These are phyloP conservation scores for Malthinus flaveolus DNA, from an alignment of 2,888 invertebrate species.

Conservation along the genomic window DNA sequence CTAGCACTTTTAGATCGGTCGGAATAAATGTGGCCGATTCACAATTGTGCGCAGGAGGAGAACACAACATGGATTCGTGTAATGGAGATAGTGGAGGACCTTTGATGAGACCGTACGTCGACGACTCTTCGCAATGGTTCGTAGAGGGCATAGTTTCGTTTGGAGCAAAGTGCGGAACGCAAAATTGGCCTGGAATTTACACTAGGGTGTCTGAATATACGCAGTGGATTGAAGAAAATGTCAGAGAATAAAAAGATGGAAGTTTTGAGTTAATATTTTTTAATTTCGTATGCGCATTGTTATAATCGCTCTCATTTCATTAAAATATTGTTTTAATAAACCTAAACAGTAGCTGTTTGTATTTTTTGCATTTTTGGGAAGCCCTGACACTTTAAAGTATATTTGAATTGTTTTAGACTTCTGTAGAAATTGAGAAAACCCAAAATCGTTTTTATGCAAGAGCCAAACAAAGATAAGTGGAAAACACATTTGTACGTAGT, in stretches of 20 bases:
- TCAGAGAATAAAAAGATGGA: conserved; percentile 1
- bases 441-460: too few relatives aligned
- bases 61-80: conserved; percentile 67
- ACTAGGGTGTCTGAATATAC: conserved; percentile 62
- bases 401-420: too few relatives aligned
- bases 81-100: conserved; percentile 61
- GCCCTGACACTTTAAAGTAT: too few relatives aligned
- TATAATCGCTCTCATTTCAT: neutral
- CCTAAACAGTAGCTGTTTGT: neutral
- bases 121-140: conserved; percentile 51
- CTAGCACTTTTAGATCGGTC: conserved; percentile 54
- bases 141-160: conserved; percentile 61
- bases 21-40: conserved; percentile 55
- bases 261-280: neutral
- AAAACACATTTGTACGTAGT: too few relatives aligned
- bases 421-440: too few relatives aligned
- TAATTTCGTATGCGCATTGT: neutral
- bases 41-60: conserved; percentile 72
- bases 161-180: conserved; percentile 55
- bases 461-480: too few relatives aligned
- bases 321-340: neutral
- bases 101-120: conserved; percentile 61
- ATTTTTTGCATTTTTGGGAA: too few relatives aligned
- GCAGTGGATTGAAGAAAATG: conserved; percentile 60
- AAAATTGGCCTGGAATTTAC: conserved; percentile 67